A percentile compares a stretch with the other conserved stretches of the same genome.
Conservation (phyloP, 2,888 invertebrate genomes). For the Drosophila atripex region DNA sequence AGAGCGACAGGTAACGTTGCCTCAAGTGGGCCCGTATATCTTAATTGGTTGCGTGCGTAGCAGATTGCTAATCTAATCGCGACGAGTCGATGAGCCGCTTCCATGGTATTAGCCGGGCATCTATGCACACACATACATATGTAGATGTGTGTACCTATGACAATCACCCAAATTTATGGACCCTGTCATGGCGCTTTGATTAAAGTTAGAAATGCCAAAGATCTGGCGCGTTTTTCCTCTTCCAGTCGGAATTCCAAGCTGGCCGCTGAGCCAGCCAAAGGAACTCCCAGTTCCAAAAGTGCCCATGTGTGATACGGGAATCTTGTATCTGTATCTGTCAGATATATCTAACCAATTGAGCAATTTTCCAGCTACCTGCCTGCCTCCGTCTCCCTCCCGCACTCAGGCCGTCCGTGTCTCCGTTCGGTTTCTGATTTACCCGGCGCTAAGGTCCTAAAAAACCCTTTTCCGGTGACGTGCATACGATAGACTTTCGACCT, state of each 20-base stretch:
- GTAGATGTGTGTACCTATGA: conserved; percentile 10
- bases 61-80: conserved; percentile 71
- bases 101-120: conserved; percentile 7
- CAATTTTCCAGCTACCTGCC: conserved; percentile 52
- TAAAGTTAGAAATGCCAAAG: conserved; percentile 59
- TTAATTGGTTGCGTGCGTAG: conserved; percentile 47
- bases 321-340: neutral
- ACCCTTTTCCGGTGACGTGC: conserved; percentile 72
- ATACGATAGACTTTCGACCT: conserved; percentile 59
- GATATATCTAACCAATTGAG: conserved; percentile 56
- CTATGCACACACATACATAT: neutral
- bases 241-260: conserved; percentile 46
- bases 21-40: conserved; percentile 53
- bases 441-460: conserved; percentile 76
- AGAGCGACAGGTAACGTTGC: conserved; percentile 37
- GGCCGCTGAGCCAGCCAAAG: conserved; percentile 34
- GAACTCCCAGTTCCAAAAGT: conserved; percentile 70
- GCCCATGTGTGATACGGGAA: conserved; percentile 60
- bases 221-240: conserved; percentile 65
- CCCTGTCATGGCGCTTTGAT: conserved; percentile 52
- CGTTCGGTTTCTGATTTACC: conserved; percentile 39
- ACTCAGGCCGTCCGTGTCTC: conserved; percentile 3
- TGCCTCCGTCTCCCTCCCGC: conserved; percentile 4
- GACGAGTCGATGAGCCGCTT: conserved; percentile 21
- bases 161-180: conserved; percentile 47